These are phyloP conservation scores for Agrypnia vestita DNA, from an alignment of 1,140 invertebrate species.

Conservation along the genomic window DNA sequence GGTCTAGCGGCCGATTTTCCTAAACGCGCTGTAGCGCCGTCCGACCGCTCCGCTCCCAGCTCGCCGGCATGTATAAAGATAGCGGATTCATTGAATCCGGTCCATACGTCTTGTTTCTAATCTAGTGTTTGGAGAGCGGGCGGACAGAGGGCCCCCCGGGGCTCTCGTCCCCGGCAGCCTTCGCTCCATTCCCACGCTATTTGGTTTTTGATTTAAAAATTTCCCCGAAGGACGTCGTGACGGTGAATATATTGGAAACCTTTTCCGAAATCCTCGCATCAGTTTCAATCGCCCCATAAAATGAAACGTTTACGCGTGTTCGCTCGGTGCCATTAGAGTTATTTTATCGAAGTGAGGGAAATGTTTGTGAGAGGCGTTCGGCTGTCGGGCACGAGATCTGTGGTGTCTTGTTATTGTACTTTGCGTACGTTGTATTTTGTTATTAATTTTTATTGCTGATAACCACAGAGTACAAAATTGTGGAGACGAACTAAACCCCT, in stretches of 20 bases:
- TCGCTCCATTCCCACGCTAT: background rate
- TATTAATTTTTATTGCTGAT: no score
- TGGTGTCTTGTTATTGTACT: no score
- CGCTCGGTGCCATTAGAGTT: no score
- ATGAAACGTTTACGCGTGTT: no score
- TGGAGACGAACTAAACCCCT: no score
- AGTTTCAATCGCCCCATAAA: no score
- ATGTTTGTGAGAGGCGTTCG: no score
- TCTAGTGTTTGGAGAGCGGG: constrained; percentile 2
- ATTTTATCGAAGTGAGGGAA: no score
- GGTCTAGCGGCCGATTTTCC: background rate
- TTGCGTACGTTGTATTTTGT: no score
- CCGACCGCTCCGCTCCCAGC: no score
- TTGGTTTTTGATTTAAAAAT: constrained; percentile 31
- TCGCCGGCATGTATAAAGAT: background rate
- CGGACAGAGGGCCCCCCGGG: background rate
- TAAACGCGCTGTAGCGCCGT: background rate
- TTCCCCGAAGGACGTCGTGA: background rate
- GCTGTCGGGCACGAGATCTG: no score
- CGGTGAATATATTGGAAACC: background rate
- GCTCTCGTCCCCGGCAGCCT: constrained; percentile 1
- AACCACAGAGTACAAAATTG: no score
- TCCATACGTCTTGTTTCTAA: constrained; percentile 27
- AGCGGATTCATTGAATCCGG: constrained; percentile 21
- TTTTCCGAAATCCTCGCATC: background rate